Conservation (phyloP, 2,113 vertebrate genomes). For the Maccullochella peelii region DNA sequence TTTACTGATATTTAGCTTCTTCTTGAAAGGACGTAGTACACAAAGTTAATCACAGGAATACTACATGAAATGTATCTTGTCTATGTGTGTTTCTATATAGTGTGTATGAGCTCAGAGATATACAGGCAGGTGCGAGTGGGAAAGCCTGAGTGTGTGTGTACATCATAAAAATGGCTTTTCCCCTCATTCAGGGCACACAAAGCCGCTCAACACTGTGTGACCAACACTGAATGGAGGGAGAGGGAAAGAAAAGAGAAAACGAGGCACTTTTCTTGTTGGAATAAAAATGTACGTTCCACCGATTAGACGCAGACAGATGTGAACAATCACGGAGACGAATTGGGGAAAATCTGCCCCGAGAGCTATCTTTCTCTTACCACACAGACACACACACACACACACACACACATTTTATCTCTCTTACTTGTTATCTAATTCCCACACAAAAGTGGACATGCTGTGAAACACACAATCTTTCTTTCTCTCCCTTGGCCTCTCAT, state of each 20-base stretch:
- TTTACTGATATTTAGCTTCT: no score
- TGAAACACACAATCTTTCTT: neutral
- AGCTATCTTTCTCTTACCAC: conserved; percentile 36
- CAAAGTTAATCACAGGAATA: no score
- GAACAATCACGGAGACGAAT: conserved; percentile 74
- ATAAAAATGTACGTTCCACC: conserved; percentile 63
- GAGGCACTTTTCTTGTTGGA: conserved; percentile 49
- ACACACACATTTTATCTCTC: conserved; percentile 17
- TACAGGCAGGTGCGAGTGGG: no score
- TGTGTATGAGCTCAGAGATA: neutral
- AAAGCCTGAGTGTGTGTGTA: neutral
- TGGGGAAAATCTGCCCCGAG: conserved; percentile 51
- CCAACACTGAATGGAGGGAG: conserved; percentile 24
- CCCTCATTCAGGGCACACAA: neutral
- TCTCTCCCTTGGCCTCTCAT: no score
- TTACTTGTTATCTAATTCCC: conserved; percentile 26
- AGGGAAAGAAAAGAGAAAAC: conserved; percentile 32
- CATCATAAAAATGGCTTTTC: neutral
- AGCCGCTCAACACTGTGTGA: conserved; percentile 38
- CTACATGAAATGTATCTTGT: neutral
- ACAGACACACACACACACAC: neutral
- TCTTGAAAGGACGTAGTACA: neutral
- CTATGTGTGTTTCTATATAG: neutral
- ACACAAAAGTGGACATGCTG: conserved; percentile 9
- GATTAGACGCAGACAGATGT: conserved; percentile 72